These are phyloP conservation scores for Pagrus major DNA, from an alignment of 2,113 vertebrate genomes.

Conservation along the genomic window DNA sequence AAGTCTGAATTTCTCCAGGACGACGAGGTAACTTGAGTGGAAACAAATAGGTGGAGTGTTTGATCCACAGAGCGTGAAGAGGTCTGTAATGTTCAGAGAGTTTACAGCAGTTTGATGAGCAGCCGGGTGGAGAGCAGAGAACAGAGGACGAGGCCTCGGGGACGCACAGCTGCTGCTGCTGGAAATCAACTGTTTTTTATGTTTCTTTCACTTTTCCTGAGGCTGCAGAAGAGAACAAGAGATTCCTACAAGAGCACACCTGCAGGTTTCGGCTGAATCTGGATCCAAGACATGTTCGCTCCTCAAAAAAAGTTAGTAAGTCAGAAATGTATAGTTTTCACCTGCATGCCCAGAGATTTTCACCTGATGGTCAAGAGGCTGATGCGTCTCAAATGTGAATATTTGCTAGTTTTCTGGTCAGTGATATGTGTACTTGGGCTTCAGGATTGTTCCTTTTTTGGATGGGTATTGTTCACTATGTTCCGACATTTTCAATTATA, in stretches of 20 bases:
- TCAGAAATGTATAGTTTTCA: neutral
- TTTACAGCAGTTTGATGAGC: neutral
- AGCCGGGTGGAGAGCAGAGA: neutral
- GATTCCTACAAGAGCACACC: too few species aligned
- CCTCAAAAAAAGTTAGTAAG: neutral
- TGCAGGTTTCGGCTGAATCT: slow-evolving; percentile 3
- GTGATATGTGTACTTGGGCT: too few species aligned
- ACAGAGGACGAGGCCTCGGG: slow-evolving; percentile 30
- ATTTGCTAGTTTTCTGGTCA: too few species aligned
- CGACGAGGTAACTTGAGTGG: neutral
- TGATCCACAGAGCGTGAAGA: neutral
- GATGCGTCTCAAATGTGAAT: too few species aligned
- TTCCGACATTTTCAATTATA: too few species aligned
- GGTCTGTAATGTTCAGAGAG: neutral
- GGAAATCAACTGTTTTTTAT: neutral
- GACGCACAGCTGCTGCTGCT: slow-evolving; percentile 4
- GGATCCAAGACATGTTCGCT: neutral
- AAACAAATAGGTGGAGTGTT: neutral
- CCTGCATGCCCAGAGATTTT: neutral
- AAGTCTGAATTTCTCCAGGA: neutral
- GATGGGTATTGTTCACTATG: too few species aligned
- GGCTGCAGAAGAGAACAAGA: neutral
- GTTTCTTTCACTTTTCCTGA: slow-evolving; percentile 1
- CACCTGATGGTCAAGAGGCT: neutral
- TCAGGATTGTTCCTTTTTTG: too few species aligned